These are phyloP conservation scores for Scaptomyza hsui DNA, from an alignment of 1,140 invertebrate species.

Conservation along the genomic window DNA sequence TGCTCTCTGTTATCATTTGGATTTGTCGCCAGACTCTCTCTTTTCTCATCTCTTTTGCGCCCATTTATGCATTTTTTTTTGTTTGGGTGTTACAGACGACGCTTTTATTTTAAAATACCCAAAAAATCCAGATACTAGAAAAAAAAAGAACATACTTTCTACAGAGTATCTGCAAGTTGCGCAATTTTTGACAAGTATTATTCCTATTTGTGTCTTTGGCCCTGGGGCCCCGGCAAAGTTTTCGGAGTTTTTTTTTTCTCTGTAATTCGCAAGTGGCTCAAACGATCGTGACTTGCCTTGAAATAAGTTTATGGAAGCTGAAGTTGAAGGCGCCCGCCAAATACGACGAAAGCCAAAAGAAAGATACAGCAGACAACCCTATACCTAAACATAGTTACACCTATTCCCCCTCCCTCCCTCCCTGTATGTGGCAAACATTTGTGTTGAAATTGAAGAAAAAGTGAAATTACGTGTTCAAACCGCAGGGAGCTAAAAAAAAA, in stretches of 20 bases:
- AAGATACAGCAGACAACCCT: conserved; percentile 1
- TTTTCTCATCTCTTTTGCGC: background rate
- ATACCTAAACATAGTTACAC: conserved; percentile 14
- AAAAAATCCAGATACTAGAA: background rate
- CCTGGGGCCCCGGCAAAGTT: conserved; percentile 43
- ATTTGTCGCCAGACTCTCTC: background rate
- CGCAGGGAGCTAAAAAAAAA: conserved; percentile 1
- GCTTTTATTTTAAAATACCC: conserved; percentile 20
- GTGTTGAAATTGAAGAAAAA: conserved; percentile 20
- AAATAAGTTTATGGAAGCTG: conserved; percentile 54
- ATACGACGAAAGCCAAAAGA: background rate
- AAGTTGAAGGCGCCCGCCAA: conserved; percentile 12
- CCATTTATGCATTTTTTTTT: conserved; percentile 9
- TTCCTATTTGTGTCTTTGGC: conserved; percentile 22
- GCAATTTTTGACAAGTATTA: conserved; percentile 3
- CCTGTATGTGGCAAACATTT: background rate
- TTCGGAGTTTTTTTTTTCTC: conserved; percentile 64
- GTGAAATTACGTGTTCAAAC: conserved; percentile 33
- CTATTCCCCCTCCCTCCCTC: background rate
- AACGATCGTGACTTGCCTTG: conserved; percentile 75
- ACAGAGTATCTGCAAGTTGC: conserved; percentile 13
- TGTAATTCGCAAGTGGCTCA: conserved; percentile 68
- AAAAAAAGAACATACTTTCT: too few relatives aligned
- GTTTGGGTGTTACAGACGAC: background rate
- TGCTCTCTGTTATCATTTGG: conserved; percentile 27